phyloP scores from a whole-genome alignment of 2,888 invertebrate genomes.

The Horisme vitalbata region DNA sequence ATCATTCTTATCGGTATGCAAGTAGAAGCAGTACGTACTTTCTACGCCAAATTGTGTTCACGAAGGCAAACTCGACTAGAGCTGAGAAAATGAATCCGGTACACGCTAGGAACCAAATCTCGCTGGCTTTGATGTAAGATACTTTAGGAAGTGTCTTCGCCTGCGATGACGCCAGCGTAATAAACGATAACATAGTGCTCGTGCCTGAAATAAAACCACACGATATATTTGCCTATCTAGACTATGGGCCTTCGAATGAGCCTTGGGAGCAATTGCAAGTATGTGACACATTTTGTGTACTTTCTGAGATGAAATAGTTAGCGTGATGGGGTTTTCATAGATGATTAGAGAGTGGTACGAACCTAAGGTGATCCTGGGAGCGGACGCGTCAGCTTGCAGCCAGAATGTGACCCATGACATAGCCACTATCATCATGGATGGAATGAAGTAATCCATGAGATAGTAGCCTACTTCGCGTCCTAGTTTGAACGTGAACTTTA shows the following conservation, averaged over 20 bases:
- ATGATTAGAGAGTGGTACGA: too few species aligned
- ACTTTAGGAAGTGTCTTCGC: constrained; percentile 94
- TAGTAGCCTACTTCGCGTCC: constrained; percentile 93
- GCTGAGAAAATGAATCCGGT: constrained; percentile 93
- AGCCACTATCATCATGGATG: constrained; percentile 92
- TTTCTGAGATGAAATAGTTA: too few species aligned
- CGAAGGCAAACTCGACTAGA: constrained; percentile 93
- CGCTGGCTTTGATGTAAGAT: constrained; percentile 94
- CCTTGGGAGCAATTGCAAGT: too few species aligned
- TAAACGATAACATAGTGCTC: constrained; percentile 93
- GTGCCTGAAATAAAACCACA: constrained; percentile 82
- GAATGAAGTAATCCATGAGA: constrained; percentile 94
- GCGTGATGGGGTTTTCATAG: too few species aligned
- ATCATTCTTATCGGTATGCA: constrained; percentile 10
- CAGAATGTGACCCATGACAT: constrained; percentile 96
- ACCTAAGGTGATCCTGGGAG: constrained; percentile 92
- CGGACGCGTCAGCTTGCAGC: constrained; percentile 93
- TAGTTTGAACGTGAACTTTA: constrained; percentile 90
- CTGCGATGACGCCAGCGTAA: constrained; percentile 92
- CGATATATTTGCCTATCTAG: constrained; percentile 1
- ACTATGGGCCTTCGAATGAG: too few species aligned
- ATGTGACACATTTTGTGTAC: too few species aligned
- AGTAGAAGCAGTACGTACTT: constrained; percentile 78
- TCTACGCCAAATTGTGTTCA: constrained; percentile 93
- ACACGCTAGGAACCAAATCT: constrained; percentile 94